Base-by-base conservation (phyloP, 2,797 vertebrate species). In the Buphagus erythrorhynchus region DNA sequence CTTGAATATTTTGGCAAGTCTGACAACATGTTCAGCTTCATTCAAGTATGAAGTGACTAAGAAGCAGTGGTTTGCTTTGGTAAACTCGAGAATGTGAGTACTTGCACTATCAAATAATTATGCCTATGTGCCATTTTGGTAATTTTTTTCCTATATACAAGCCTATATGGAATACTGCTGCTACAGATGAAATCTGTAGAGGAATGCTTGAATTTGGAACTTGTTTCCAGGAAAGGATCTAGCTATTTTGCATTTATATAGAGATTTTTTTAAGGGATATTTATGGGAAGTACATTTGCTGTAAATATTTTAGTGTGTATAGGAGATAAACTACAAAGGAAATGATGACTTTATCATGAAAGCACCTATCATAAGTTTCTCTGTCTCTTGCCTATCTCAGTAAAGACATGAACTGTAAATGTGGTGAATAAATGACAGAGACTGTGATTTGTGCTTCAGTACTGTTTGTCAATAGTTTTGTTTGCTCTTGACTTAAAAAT, bases 11-110 rank as follows among this genome's bases (percentile, higher is more conserved):
- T 92, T 87, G 78, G 69, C 86, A 62, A 91, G 82, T 95, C 93
- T 90, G 71, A 83, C 62, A 62, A 65, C 94, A 88, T 76, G 90
- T 90, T 94, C 77, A 86, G 91, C 93, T 62, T 83, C 87, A 87
- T 91, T 96, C 94, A 96, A 92, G 90, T 94, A 62, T 58, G 42
- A 92, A 93, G 90, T 95, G 88, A 91, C 79, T 93, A 88, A 94
- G 73, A 88, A 84, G 57, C 73, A 59, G 67, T 89, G 65, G 86
- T 96, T 92, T 86, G 81, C 90, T 95, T 86, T 91, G 59, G 80
- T 63, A 91, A 94, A 90, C 87, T 96, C 45, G 78, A 83, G 63
- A 58, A 55, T 83, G 88, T 97, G 93, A 97, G 96, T 97, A 94
- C 31, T 90, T 73, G 67, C 69, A 20, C 88, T 96, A 57, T 63